Evolutionary conservation across 2,888 invertebrate genomes (phyloP).

Genomic region (Nezara viridula): DNA sequence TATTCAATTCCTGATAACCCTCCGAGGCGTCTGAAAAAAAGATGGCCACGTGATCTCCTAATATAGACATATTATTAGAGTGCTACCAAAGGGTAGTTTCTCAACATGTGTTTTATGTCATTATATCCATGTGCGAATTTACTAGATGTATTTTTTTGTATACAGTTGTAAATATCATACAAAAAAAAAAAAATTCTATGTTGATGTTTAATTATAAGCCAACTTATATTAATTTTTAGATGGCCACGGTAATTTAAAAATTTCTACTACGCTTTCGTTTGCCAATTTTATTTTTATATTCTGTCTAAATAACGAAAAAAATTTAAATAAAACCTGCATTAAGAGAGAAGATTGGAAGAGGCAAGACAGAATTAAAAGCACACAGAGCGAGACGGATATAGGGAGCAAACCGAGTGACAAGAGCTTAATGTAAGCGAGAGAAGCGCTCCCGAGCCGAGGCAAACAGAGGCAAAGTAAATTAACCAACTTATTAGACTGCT

Average conservation of each 20-base stretch:
- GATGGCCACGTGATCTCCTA: too few relatives aligned
- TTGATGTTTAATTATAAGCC: too few relatives aligned
- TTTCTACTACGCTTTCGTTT: not conserved
- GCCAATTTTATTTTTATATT: not conserved
- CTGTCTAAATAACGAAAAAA: not conserved
- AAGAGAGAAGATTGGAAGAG: not conserved
- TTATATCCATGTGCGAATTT: too few relatives aligned
- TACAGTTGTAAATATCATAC: too few relatives aligned
- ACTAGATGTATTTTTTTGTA: too few relatives aligned
- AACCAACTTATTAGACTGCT: slow-evolving; percentile 49
- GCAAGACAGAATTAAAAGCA: not conserved
- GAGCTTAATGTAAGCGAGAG: slow-evolving; percentile 27
- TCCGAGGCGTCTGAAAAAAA: too few relatives aligned
- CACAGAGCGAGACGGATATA: not conserved
- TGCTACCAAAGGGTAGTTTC: too few relatives aligned
- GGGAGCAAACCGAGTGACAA: slow-evolving; percentile 13
- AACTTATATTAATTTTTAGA: not conserved
- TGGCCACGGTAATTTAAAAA: not conserved
- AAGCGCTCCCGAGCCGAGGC: not conserved
- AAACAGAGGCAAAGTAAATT: slow-evolving; percentile 53
- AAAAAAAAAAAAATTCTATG: too few relatives aligned
- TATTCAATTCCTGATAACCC: too few relatives aligned
- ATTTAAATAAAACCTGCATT: not conserved
- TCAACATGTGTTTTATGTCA: too few relatives aligned
- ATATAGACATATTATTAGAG: too few relatives aligned